A percentile compares a stretch with the other conserved stretches of the same genome.
Evolutionary conservation across 2,797 vertebrate species (phyloP).

Genomic region (Sebastes matsubarae): DNA sequence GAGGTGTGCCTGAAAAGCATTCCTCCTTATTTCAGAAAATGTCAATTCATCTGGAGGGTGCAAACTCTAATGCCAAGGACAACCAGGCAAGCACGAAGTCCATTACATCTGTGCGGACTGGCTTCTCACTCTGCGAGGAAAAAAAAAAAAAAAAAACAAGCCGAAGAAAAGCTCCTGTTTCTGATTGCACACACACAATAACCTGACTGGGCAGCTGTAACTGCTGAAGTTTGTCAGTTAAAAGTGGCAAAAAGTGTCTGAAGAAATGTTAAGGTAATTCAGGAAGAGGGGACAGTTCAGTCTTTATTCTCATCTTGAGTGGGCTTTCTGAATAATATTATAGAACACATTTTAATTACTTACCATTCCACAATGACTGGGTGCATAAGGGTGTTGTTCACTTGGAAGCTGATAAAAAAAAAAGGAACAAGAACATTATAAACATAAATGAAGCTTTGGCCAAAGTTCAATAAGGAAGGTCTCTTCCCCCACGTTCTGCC

Average conservation of each 20-base stretch:
- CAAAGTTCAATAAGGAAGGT: neutral
- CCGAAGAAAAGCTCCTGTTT: slow-evolving; percentile 12
- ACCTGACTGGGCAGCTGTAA: slow-evolving; percentile 1
- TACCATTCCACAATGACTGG: slow-evolving; percentile 95
- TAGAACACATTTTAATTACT: slow-evolving; percentile 57
- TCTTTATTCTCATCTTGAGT: neutral
- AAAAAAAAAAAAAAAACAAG: slow-evolving; percentile 18
- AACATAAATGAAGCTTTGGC: neutral
- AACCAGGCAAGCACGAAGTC: slow-evolving; percentile 69
- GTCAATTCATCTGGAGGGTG: slow-evolving; percentile 65
- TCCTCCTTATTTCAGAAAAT: slow-evolving; percentile 72
- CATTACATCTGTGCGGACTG: slow-evolving; percentile 53
- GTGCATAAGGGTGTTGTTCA: slow-evolving; percentile 91
- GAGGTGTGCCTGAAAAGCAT: slow-evolving; percentile 62
- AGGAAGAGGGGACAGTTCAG: neutral
- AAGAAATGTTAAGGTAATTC: neutral
- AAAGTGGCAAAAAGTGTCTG: slow-evolving; percentile 2
- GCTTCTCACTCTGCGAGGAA: slow-evolving; percentile 22
- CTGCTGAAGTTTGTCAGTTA: neutral
- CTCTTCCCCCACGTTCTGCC: neutral
- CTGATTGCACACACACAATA: slow-evolving; percentile 25
- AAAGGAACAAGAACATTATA: neutral
- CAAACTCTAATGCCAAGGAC: slow-evolving; percentile 68
- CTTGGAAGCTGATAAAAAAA: slow-evolving; percentile 83
- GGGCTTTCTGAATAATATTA: neutral